phyloP scores from a whole-genome alignment of 2,113 vertebrate genomes.

The Gallinago jamesoni region DNA sequence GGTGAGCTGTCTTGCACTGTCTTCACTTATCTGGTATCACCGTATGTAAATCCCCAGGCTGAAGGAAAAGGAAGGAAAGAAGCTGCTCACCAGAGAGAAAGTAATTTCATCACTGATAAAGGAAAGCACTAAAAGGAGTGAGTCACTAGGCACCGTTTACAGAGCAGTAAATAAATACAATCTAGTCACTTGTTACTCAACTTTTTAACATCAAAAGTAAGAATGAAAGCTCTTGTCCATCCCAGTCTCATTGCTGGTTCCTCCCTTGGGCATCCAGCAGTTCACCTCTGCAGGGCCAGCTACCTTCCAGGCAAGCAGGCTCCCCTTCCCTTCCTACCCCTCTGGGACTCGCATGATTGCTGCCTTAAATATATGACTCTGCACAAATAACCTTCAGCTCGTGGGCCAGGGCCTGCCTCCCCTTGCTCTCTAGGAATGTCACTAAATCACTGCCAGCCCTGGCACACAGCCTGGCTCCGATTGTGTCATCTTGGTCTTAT shows the following conservation, averaged over 20 bases:
- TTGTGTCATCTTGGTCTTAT: slow-evolving; percentile 14
- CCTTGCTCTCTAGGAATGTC: slow-evolving; percentile 38
- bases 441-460: slow-evolving; percentile 48
- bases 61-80: neutral
- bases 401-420: slow-evolving; percentile 6
- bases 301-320: neutral
- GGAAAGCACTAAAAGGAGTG: neutral
- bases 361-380: slow-evolving; percentile 21
- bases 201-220: neutral
- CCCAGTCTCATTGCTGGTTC: neutral
- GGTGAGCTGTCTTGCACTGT: neutral
- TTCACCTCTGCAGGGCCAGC: neutral
- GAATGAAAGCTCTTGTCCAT: neutral
- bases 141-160: neutral
- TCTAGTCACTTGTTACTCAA: neutral
- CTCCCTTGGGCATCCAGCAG: neutral
- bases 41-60: neutral
- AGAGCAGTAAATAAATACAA: neutral
- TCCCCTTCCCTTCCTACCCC: neutral
- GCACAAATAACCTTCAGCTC: slow-evolving; percentile 16
- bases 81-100: neutral
- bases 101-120: neutral
- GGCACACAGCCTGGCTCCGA: neutral
- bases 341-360: neutral
- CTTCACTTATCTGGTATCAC: neutral